A percentile compares a stretch with the other conserved stretches of the same genome.
Conservation (phyloP, 2,888 invertebrate genomes). For the Leptura quadrifasciata region DNA sequence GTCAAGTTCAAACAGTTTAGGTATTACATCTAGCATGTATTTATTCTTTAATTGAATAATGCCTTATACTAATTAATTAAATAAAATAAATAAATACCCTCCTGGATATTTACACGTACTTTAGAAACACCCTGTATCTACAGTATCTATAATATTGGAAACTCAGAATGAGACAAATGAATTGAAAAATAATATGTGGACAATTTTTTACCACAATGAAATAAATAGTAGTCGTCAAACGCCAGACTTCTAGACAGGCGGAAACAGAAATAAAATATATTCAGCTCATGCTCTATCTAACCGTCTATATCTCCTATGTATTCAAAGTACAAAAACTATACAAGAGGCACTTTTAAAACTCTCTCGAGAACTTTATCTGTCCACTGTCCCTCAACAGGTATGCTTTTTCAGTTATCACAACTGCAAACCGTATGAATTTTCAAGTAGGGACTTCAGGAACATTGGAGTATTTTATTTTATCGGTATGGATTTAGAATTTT, state of each 20-base stretch:
- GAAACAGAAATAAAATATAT: conserved; percentile 11
- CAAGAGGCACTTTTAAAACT: background rate
- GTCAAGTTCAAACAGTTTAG: no score
- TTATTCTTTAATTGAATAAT: no score
- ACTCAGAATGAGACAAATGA: no score
- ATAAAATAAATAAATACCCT: no score
- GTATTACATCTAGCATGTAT: no score
- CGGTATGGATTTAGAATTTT: background rate
- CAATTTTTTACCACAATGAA: background rate
- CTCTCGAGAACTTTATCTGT: conserved; percentile 8
- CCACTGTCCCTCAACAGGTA: background rate
- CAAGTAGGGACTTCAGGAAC: background rate
- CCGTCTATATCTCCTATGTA: conserved; percentile 16
- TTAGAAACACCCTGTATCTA: no score
- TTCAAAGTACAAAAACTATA: conserved; percentile 6
- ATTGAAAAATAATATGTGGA: background rate
- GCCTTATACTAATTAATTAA: no score
- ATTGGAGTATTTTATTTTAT: background rate
- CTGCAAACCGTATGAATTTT: background rate
- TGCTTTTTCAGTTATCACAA: background rate
- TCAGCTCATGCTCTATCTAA: conserved; percentile 17
- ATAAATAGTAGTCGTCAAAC: background rate
- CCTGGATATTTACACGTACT: no score
- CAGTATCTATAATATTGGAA: no score
- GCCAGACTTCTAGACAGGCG: conserved; percentile 3